A percentile compares a stretch with the other conserved stretches of the same genome.
These are phyloP conservation scores for Siniperca chuatsi DNA, from an alignment of 2,113 vertebrate genomes.

Conservation along the genomic window DNA sequence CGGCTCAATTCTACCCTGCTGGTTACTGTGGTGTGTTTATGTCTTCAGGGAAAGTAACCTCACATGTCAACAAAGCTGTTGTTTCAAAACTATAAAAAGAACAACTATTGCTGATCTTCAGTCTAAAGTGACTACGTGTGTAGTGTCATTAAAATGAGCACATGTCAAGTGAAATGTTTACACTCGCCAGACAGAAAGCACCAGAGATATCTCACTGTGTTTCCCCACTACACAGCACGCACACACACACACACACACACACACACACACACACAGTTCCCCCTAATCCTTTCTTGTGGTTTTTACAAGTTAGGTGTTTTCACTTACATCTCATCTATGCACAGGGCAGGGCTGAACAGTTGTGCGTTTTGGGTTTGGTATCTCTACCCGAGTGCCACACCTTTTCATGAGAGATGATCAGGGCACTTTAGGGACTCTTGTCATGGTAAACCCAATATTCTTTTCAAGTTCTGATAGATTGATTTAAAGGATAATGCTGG, in stretches of 20 bases:
- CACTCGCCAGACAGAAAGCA: slow-evolving; percentile 57
- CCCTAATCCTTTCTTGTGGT: not conserved
- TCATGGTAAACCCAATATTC: not conserved
- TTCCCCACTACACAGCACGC: not conserved
- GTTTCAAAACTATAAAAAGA: slow-evolving; percentile 23
- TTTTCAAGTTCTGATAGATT: not conserved
- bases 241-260: not conserved
- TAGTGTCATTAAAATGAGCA: not conserved
- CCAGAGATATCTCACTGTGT: slow-evolving; percentile 16
- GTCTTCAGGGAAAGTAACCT: slow-evolving; percentile 45
- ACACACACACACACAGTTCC: not conserved
- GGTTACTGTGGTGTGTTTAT: slow-evolving; percentile 20
- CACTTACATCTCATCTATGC: not conserved
- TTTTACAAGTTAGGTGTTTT: not conserved
- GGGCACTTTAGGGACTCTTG: not conserved
- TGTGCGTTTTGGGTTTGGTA: not conserved
- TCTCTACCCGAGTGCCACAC: not conserved
- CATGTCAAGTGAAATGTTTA: slow-evolving; percentile 27
- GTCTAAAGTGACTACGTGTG: not conserved
- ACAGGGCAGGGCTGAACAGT: not conserved
- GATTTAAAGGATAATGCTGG: not conserved
- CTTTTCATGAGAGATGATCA: not conserved
- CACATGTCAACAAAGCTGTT: not conserved
- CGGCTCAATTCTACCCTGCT: not conserved
- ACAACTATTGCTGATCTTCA: not conserved